Evolutionary conservation across 2,113 vertebrate species (phyloP).

Genomic region (Nicator chloris): DNA sequence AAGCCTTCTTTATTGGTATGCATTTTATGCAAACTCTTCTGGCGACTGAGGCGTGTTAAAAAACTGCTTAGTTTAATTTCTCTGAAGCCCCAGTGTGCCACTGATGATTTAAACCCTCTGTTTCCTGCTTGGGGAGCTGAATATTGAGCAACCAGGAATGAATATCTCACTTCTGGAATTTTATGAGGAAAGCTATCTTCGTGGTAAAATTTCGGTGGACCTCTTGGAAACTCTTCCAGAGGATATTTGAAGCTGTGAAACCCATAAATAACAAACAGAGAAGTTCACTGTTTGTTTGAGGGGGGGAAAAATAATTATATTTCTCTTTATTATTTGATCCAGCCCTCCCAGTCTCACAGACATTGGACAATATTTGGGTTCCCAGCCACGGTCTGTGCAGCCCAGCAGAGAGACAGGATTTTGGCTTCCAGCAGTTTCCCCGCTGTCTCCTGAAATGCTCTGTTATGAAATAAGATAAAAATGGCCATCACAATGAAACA

Average conservation of each 20-base stretch:
- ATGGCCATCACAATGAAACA: not conserved
- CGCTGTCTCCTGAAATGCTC: not conserved
- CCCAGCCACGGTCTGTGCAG: not conserved
- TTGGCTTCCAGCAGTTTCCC: not conserved
- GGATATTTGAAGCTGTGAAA: not conserved
- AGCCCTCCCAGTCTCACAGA: not conserved
- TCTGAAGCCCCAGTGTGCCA: not conserved
- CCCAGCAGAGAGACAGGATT: not conserved
- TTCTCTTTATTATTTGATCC: not conserved
- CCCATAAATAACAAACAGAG: not conserved
- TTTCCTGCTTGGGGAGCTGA: not conserved
- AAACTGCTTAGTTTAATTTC: constrained; percentile 15
- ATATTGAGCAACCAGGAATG: not conserved
- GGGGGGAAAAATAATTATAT: rapidly evolving
- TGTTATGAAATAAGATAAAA: not conserved
- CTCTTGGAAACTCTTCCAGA: not conserved
- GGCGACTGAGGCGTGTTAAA: not conserved
- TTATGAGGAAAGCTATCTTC: not conserved
- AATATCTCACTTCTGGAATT: not conserved
- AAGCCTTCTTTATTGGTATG: constrained; percentile 18
- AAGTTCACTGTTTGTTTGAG: not conserved
- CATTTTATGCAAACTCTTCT: constrained; percentile 20
- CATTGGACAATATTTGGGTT: not conserved
- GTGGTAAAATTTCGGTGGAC: not conserved
- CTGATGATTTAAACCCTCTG: constrained; percentile 33